Evolutionary conservation across 2,888 invertebrate genomes (phyloP).

Genomic region (Seira ritae): DNA sequence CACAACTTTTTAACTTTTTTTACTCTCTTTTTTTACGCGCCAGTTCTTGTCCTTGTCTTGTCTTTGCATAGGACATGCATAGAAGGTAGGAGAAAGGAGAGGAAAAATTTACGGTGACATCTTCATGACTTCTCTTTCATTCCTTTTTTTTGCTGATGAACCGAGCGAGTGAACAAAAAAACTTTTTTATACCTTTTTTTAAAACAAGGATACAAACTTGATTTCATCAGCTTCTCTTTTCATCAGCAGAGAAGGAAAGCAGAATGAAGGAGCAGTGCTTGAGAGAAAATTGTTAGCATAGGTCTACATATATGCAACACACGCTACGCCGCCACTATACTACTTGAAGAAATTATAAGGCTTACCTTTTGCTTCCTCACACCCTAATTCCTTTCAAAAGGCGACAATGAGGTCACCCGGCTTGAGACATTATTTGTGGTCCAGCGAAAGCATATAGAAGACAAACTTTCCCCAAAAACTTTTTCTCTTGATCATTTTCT

Average conservation of each 20-base stretch:
- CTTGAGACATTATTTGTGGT: background rate
- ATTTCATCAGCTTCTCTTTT: background rate
- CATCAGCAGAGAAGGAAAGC: background rate
- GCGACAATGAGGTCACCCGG: constrained; percentile 1
- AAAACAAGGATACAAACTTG: background rate
- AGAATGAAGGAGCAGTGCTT: too few relatives aligned
- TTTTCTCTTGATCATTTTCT: background rate
- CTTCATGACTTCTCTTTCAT: constrained; percentile 2
- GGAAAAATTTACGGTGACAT: background rate
- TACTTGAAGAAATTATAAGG: background rate
- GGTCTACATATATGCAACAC: too few relatives aligned
- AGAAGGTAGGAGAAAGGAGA: background rate
- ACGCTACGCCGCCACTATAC: too few relatives aligned
- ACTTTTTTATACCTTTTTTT: background rate
- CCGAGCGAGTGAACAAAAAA: background rate
- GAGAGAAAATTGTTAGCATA: too few relatives aligned
- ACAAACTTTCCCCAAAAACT: background rate
- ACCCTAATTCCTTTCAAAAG: background rate
- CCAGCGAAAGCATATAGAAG: background rate
- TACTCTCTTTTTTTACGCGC: background rate
- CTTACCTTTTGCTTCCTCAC: background rate
- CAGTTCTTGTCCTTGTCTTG: constrained; percentile 6
- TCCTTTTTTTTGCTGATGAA: background rate
- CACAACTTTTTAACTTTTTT: background rate
- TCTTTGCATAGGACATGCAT: background rate